Evolutionary conservation across 2,113 vertebrate genomes (phyloP), one percentile per base, ranked within the genome.

Genomic region (Phocoena sinus): DNA sequence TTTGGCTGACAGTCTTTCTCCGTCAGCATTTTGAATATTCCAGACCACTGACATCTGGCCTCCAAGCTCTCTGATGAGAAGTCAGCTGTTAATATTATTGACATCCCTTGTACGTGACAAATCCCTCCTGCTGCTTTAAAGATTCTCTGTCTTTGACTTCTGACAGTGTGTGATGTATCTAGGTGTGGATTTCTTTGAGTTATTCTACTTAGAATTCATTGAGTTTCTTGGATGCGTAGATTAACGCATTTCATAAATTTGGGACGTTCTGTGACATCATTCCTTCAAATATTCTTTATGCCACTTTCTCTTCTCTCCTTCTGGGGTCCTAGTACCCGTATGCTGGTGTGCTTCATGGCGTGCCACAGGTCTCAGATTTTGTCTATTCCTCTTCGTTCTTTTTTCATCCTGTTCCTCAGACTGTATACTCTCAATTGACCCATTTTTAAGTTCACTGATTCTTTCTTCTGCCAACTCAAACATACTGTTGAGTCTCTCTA

Each of bases 71-170:
- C 70, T 84, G 82, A 33, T 31, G 70, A 85, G 36, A 91, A 89
- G 33, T 83, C 89, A 94, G 58, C 28, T 93, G 79, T 71, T 85
- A 33, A 68, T 77, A 82, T 84, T 47, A 58, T 3, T 63, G 85
- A 71, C 70, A 47, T 41, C 41, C 62, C 25, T 92, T 44, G 13
- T 28, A 20, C 23, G 2, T 95, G 63, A 77, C 25, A 91, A n/a
- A 41, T 89, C 62, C 91, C 89, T 97, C 74, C 23, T 62, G 44
- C 85, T 95, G 56, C 31, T 85, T 88, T 93, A 56, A 82, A 73
- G 36, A 91, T 95, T 81, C 21, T 82, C 62, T 80, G 68, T 87
- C 74, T 65, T 18, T 92, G 74, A 83, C 74, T 93, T 94, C n/a
- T 6, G 10, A 74, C n/a, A 58, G 21, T 83, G 50, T 76, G 47